Evolutionary conservation across 2,888 invertebrate genomes (phyloP), one percentile per base, ranked within the genome.

Genomic region (Dolichomitus sp.): DNA sequence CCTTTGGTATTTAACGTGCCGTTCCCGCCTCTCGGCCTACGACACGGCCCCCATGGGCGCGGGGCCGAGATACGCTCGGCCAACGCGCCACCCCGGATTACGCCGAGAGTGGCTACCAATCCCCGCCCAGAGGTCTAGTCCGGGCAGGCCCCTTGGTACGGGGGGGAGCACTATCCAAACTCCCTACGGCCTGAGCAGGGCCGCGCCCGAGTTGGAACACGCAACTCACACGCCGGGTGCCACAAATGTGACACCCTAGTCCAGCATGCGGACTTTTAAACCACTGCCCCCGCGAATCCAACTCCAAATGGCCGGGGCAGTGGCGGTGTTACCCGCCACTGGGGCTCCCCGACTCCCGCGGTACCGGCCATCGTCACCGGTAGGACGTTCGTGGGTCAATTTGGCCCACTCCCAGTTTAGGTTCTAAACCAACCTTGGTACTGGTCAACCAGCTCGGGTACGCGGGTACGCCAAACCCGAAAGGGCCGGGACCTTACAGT

Each of bases 211-310:
- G 61, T 37, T 9, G 9, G 37, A 9, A 61, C 9, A 57, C 70
- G 70, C 57, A 27, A 70, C 70, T 70, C 57, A 23, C 70, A 42
- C 61, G 19, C 57, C 40, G 12, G 27, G 48, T 48, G 48, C 48
- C 48, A 6, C 48, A 17, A 1, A 19, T 9, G 48, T 6, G 48
- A 9, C 48, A 17, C 48, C 48, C 48, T 48, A 48, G 48, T 48
- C 48, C 48, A 48, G 48, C 48, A 48, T 19, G 48, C 48, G 17
- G 48, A 48, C 48, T 48, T 1, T 48, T 19, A 17, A 54, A 54
- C 70, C 40, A 70, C 70, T 42, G 27, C 57, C 70, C 14, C 70
- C 57, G 23, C 57, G 70, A 70, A 14, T 54, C 57, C 70, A 23
- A 70, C 61, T 37, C 61, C 37, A 37, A 9, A 61, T n/a, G 40